Percentiles rank a stretch among this genome's conserved stretches.
phyloP scores from a whole-genome alignment of 2,113 vertebrate genomes.

The Antechinus flavipes region DNA sequence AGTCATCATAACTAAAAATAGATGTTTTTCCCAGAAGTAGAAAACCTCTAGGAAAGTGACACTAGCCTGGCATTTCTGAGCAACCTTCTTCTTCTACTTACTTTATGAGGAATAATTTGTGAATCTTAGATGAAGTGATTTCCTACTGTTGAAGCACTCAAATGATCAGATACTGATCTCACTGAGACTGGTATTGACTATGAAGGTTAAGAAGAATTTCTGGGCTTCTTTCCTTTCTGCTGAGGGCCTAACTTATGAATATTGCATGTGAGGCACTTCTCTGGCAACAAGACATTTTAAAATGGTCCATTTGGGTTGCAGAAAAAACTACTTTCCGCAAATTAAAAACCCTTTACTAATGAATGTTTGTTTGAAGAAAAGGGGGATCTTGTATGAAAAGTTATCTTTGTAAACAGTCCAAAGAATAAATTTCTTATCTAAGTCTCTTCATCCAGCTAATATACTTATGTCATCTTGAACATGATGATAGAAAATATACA shows the following conservation, averaged over 20 bases:
- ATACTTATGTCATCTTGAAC: not conserved
- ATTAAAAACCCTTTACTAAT: not conserved
- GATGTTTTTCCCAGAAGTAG: not conserved
- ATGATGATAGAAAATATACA: not conserved
- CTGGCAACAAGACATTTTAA: not conserved
- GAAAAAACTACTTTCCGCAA: not conserved
- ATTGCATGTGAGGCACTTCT: not conserved
- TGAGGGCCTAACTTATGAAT: not conserved
- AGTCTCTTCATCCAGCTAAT: not conserved
- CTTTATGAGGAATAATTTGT: not conserved
- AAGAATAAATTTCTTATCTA: not conserved
- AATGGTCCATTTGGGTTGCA: not conserved
- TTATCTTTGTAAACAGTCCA: not conserved
- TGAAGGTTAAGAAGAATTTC: not conserved
- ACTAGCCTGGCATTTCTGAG: not conserved
- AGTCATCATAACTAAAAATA: not conserved
- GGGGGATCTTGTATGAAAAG: not conserved
- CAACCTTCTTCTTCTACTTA: not conserved
- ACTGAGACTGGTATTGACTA: not conserved
- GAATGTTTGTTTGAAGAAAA: not conserved
- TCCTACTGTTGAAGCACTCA: not conserved
- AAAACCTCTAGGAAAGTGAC: not conserved
- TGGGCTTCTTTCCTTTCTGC: not conserved
- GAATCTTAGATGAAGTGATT: not conserved
- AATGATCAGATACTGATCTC: not conserved